Evolutionary conservation across 2,888 invertebrate genomes (phyloP).

Genomic region (Synanthedon tipuliformis): DNA sequence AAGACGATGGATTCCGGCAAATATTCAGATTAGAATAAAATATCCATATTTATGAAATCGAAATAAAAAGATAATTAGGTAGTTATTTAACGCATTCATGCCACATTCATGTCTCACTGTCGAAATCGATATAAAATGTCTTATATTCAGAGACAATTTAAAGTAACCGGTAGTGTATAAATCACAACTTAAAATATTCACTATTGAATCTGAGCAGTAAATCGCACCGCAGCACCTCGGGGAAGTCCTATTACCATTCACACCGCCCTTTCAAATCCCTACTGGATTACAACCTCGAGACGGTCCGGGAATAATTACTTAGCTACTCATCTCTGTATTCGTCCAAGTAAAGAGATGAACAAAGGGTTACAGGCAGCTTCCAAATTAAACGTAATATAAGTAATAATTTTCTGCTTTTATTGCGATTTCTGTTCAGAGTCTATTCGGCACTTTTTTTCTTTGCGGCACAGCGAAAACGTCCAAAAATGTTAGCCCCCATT

Average conservation of each 20-base stretch:
- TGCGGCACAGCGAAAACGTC: not conserved
- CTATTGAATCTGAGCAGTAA: conserved; percentile 67
- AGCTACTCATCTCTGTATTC: conserved; percentile 42
- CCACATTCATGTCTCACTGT: no score
- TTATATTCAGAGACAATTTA: conserved; percentile 17
- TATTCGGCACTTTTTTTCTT: not conserved
- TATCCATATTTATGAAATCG: no score
- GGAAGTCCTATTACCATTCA: conserved; percentile 65
- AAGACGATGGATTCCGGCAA: no score
- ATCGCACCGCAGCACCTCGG: conserved; percentile 63
- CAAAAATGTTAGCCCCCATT: not conserved
- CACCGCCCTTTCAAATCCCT: conserved; percentile 66
- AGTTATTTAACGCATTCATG: no score
- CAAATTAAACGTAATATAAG: conserved; percentile 26
- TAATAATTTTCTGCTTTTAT: conserved; percentile 12
- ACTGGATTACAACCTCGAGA: conserved; percentile 61
- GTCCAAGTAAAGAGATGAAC: conserved; percentile 35
- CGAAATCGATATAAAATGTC: no score
- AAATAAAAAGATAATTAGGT: no score
- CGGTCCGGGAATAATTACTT: conserved; percentile 67
- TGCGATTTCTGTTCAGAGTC: conserved; percentile 1
- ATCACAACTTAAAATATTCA: conserved; percentile 66
- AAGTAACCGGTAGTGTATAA: conserved; percentile 43
- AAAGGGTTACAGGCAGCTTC: conserved; percentile 19
- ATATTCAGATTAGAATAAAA: no score